phyloP scores from a whole-genome alignment of 2,888 invertebrate genomes.

The Amphipoea oculea region DNA sequence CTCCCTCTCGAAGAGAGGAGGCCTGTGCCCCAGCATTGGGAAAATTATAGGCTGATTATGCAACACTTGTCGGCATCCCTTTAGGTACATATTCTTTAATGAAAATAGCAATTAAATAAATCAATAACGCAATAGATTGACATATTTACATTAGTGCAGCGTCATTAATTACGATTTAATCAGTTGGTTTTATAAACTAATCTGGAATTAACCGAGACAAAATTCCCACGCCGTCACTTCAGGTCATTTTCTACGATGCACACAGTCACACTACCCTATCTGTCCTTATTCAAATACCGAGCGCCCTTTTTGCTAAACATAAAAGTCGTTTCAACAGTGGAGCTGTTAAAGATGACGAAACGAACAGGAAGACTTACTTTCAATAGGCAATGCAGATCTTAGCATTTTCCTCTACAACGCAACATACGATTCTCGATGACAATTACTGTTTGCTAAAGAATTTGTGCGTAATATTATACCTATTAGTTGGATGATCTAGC shows the following conservation, averaged over 20 bases:
- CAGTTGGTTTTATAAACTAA: not conserved
- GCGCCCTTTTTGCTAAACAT: not conserved
- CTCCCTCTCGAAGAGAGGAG: too few species aligned
- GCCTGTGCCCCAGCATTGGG: too few species aligned
- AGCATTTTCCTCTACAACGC: not conserved
- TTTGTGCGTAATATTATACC: not conserved
- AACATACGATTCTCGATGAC: not conserved
- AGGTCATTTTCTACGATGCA: too few species aligned
- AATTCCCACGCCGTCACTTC: not conserved
- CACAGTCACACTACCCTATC: not conserved
- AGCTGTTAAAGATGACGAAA: not conserved
- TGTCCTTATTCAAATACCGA: not conserved
- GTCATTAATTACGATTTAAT: conserved; percentile 12
- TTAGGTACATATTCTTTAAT: not conserved
- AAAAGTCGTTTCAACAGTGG: too few species aligned
- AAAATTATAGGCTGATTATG: too few species aligned
- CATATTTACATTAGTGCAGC: not conserved
- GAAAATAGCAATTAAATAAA: conserved; percentile 4
- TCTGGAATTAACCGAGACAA: not conserved
- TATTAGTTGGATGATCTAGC: not conserved
- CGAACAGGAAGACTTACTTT: not conserved
- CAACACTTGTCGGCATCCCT: not conserved
- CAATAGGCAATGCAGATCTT: not conserved
- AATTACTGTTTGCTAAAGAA: conserved; percentile 4
- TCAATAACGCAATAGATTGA: not conserved